These are phyloP conservation scores for Hirtodrosophila alboralis DNA, from an alignment of 2,888 invertebrate species.

Conservation along the genomic window DNA sequence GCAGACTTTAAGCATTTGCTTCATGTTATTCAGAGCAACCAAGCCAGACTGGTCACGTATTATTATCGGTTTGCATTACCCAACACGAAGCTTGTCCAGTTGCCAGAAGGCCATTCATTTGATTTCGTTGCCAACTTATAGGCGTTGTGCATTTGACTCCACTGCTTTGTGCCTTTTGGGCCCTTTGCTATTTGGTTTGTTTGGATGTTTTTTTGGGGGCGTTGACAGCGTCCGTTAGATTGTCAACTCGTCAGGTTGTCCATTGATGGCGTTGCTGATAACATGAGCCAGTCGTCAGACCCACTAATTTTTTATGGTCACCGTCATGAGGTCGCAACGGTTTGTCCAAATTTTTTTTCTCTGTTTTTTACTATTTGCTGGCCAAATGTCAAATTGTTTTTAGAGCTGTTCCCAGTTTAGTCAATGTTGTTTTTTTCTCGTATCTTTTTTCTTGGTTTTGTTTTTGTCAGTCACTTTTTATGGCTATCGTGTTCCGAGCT, in stretches of 20 bases:
- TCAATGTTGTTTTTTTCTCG: conserved; percentile 6
- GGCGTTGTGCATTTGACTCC: conserved; percentile 60
- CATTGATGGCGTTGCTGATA: conserved; percentile 72
- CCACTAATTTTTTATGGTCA: conserved; percentile 74
- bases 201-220: conserved; percentile 43
- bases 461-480: conserved; percentile 64
- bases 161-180: conserved; percentile 22
- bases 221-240: conserved; percentile 68
- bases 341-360: conserved; percentile 15
- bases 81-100: conserved; percentile 53
- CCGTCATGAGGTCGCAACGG: conserved; percentile 47
- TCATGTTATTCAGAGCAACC: neutral
- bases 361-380: conserved; percentile 46
- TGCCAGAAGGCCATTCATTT: conserved; percentile 62
- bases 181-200: conserved; percentile 9
- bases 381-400: conserved; percentile 80
- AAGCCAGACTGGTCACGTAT: conserved; percentile 71
- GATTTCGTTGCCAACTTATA: conserved; percentile 71
- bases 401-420: conserved; percentile 55
- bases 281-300: conserved; percentile 63
- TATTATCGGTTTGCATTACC: conserved; percentile 67
- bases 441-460: conserved; percentile 21
- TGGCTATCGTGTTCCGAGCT: conserved; percentile 61
- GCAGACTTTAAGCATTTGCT: conserved; percentile 36
- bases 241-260: conserved; percentile 49